A percentile compares a stretch with the other conserved stretches of the same genome.
Evolutionary conservation across 2,113 vertebrate genomes (phyloP).

Genomic region (Microcebus murinus): DNA sequence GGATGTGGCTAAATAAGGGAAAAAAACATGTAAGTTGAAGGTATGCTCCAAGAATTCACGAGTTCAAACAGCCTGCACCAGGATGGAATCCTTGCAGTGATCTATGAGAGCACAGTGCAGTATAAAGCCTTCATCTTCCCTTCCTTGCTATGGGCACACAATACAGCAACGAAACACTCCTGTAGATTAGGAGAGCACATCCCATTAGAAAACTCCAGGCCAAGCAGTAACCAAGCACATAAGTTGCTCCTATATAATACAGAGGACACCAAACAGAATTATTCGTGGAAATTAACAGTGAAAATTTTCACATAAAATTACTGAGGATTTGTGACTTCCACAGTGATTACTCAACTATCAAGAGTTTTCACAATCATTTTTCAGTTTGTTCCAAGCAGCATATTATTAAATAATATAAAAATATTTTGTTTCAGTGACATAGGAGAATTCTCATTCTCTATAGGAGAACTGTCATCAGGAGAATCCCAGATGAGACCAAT

Average conservation of each 20-base stretch:
- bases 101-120: rapidly evolving
- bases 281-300: neutral
- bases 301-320: neutral
- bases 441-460: too few relatives aligned
- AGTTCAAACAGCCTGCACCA: too few relatives aligned
- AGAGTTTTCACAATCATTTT: neutral
- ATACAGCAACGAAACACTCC: neutral
- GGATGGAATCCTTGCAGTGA: neutral
- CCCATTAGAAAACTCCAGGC: neutral
- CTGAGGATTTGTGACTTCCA: neutral
- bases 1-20: neutral
- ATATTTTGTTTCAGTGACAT: neutral
- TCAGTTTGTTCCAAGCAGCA: neutral
- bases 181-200: neutral
- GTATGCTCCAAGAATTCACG: neutral
- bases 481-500: neutral
- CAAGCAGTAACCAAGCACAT: neutral
- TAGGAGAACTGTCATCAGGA: neutral
- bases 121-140: neutral
- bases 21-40: neutral
- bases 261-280: neutral
- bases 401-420: neutral
- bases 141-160: neutral
- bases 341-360: neutral
- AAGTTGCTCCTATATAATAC: neutral